Evolutionary conservation across 2,888 invertebrate species (phyloP), one percentile per base, ranked within the genome.

Genomic region (Caenorhabditis virilis): DNA sequence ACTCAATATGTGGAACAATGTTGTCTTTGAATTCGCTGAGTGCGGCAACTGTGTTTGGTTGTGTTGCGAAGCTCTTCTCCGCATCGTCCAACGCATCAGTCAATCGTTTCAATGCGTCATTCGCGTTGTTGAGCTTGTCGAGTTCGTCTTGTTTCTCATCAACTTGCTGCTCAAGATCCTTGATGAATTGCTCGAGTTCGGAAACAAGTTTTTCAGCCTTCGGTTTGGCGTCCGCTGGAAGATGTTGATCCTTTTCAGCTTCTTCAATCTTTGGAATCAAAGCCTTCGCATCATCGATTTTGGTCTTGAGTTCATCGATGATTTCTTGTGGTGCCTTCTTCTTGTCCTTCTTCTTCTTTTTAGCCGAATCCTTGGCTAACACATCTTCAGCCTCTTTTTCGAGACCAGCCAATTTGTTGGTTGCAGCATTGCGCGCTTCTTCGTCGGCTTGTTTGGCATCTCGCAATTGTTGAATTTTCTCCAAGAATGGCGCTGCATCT

Each of bases 321-420:
- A 47, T 41, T 51, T 51, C 53, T 38, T 49, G 52, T 47, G 63
- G 49, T n/a, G 43, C 22, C 52, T 55, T 56, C 57, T 69, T 69
- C 61, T 57, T 61, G 54, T 64, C 58, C 61, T 69, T 69, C 64
- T 65, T 65, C 39, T 58, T 53, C 67, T 62, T 62, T 33, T 63
- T 59, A 45, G 54, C 55, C 9, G 55, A 50, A 48, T 61, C 55
- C 36, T 50, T 46, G 46, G 56, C 66, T 43, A 64, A 47, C n/a
- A 62, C 48, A 47, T 58, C 59, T 20, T 60, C 64, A 53, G 59
- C 61, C 38, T 64, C 55, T 47, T 69, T 67, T 27, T 57, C 41
- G 18, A 45, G 36, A 16, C 38, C 47, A n/a, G 38, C 47, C n/a
- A 69, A 36, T 41, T 63, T 59, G 15, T 57, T 51, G 48, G 60